A percentile compares a stretch with the other conserved stretches of the same genome.
phyloP scores from a whole-genome alignment of 2,888 invertebrate genomes.

The Calliscelio sp. region DNA sequence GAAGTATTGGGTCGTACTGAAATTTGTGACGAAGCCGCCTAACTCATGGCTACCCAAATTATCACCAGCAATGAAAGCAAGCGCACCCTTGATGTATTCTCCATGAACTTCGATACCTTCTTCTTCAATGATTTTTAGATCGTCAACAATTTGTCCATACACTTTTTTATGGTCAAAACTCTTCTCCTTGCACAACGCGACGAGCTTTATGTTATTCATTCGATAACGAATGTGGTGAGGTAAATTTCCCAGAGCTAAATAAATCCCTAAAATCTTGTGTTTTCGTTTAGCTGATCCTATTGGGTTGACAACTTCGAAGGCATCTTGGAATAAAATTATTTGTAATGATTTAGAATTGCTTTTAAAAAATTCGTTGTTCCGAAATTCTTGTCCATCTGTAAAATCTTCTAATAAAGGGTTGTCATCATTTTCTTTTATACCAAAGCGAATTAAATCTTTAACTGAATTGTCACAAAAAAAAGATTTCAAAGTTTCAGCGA shows the following conservation, averaged over 20 bases:
- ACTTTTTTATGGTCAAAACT: constrained; percentile 75
- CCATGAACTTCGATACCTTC: constrained; percentile 67
- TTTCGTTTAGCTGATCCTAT: constrained; percentile 77
- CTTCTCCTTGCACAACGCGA: constrained; percentile 68
- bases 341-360: constrained; percentile 71
- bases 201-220: constrained; percentile 77
- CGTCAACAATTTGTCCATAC: constrained; percentile 73
- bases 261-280: constrained; percentile 79
- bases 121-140: constrained; percentile 76
- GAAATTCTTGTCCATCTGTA: constrained; percentile 72
- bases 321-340: constrained; percentile 78
- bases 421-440: constrained; percentile 14
- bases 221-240: constrained; percentile 72
- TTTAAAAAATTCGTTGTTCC: constrained; percentile 70
- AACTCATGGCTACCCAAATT: constrained; percentile 74
- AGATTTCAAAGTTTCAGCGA: constrained; percentile 17
- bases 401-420: constrained; percentile 72
- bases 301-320: constrained; percentile 80
- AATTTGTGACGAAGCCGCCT: constrained; percentile 78
- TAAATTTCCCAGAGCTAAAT: constrained; percentile 77
- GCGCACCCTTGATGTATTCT: constrained; percentile 73
- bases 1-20: constrained; percentile 61
- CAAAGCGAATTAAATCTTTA: not conserved
- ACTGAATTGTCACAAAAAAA: constrained; percentile 28
- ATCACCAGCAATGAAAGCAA: constrained; percentile 72